Evolutionary conservation across 2,797 vertebrate genomes (phyloP).

Genomic region (Melanogrammus aeglefinus): DNA sequence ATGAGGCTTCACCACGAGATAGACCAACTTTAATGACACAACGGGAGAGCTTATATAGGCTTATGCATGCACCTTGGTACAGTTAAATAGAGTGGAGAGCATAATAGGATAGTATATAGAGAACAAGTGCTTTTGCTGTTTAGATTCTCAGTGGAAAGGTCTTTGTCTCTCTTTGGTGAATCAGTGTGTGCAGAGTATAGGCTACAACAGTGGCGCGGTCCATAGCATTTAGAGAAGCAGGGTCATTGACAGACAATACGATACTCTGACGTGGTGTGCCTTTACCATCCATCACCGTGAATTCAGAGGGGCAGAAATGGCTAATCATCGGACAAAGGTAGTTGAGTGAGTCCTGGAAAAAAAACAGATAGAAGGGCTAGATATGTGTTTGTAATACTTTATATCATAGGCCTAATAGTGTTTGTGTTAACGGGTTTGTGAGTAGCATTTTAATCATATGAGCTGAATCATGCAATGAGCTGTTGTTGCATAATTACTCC

Average conservation of each 20-base stretch:
- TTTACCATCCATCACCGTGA: background rate
- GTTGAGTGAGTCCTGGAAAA: background rate
- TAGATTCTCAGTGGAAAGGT: background rate
- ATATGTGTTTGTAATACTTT: background rate
- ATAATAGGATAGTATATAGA: background rate
- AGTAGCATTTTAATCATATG: background rate
- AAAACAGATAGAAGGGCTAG: background rate
- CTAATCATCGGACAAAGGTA: background rate
- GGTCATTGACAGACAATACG: background rate
- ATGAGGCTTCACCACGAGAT: background rate
- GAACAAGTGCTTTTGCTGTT: background rate
- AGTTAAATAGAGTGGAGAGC: background rate
- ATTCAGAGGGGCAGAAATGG: background rate
- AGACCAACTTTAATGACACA: background rate
- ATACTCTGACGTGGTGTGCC: background rate
- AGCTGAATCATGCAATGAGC: constrained; percentile 32
- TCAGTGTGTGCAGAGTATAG: background rate
- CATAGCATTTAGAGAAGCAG: background rate
- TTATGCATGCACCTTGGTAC: background rate
- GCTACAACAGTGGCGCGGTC: constrained; percentile 10
- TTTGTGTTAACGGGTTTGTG: background rate
- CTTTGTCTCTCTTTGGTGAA: background rate
- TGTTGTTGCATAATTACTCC: constrained; percentile 41
- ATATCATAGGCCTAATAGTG: background rate
- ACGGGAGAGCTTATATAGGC: background rate